Evolutionary conservation across 2,888 invertebrate species (phyloP), one percentile per base, ranked within the genome.

Genomic region (Vandiemenella viatica): DNA sequence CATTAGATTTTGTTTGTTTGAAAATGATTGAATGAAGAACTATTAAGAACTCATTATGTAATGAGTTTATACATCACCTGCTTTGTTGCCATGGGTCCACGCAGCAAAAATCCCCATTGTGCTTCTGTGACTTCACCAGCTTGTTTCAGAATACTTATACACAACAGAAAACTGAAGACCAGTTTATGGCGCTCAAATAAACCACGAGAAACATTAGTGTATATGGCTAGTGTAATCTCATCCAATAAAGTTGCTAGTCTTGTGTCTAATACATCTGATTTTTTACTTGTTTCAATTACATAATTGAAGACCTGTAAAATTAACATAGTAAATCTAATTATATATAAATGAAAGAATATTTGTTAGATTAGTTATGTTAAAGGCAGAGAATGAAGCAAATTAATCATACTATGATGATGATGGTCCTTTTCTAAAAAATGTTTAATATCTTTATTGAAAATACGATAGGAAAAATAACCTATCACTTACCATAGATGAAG

Each of bases 121-220:
- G 67, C 64, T 0, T 72, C 68, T 0, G 62, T 63, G 10, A 92
- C 75, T 1, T 68, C 60, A 0, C 72, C 74, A 1, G 73, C 75
- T 58, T 84, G 74, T 46, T 79, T 71, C 61, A 78, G 77, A 55
- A 92, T 79, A 3, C 86, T 81, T 53, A 80, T 72, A 59, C 86
- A 84, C 13, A 91, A 66, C 67, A 91, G 75, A 61, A 92, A 85
- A 61, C 85, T 88, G 63, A 83, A 92, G 49, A 92, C 81, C 1
- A 92, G 71, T 66, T 93, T 92, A 67, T 95, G 90, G 51, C 80
- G 76, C 64, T 92, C 92, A 62, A 93, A 92, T 8, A 95, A 71
- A 0, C 92, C 93, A 48, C 92, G 75, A 1, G 91, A 88, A 23
- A 93, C 83, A 61, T 89, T 93, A 7, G 79, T 79, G 62, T 89